Conservation (phyloP, 2,888 invertebrate genomes). For the Amblyjoppa fuscipennis region DNA sequence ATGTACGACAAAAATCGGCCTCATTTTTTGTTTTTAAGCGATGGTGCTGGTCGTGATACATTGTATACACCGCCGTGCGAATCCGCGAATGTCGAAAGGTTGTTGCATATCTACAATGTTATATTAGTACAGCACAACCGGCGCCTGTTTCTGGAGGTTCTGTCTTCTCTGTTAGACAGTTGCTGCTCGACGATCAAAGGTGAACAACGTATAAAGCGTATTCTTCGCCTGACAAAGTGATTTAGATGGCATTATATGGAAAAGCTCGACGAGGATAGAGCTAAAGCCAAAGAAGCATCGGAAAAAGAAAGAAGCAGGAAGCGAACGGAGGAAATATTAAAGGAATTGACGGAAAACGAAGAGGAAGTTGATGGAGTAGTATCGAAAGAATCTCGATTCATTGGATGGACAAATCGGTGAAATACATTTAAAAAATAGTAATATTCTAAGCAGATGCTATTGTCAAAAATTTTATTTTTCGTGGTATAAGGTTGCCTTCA, state of each 20-base stretch:
- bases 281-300: constrained; percentile 22
- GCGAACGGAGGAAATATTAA: constrained; percentile 17
- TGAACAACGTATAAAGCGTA: background rate
- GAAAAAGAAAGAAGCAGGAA: constrained; percentile 8
- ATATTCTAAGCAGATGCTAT: background rate
- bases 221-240: background rate
- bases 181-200: background rate
- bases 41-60: background rate
- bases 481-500: background rate
- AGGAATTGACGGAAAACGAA: constrained; percentile 34
- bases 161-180: background rate
- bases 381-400: constrained; percentile 1
- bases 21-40: background rate
- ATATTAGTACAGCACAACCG: background rate
- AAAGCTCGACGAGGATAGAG: constrained; percentile 20
- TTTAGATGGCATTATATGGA: background rate
- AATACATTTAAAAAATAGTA: background rate
- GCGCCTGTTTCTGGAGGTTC: background rate
- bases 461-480: background rate
- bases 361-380: constrained; percentile 25
- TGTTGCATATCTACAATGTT: background rate
- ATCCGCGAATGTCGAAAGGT: background rate
- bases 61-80: background rate
- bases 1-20: background rate
- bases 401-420: background rate